phyloP scores from a whole-genome alignment of 2,888 invertebrate genomes.

The Agriopis leucophaearia region DNA sequence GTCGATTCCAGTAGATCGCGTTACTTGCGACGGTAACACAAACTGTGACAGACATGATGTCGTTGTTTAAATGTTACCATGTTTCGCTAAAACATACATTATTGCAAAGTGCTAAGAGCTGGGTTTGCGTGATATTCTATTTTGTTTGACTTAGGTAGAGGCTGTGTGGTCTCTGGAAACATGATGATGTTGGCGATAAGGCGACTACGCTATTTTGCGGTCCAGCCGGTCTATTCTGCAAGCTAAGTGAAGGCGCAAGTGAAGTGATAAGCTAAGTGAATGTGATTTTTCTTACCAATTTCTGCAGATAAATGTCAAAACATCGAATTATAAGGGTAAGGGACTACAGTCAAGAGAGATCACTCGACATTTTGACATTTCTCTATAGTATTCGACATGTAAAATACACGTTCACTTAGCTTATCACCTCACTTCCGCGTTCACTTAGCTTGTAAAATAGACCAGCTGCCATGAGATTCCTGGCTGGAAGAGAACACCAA shows the following conservation, averaged over 20 bases:
- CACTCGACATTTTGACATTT: too few species aligned
- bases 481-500: not conserved
- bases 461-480: slow-evolving; percentile 57
- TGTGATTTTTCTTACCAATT: too few species aligned
- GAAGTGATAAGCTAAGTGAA: too few species aligned
- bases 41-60: slow-evolving; percentile 51
- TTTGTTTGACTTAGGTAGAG: slow-evolving; percentile 50
- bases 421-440: too few species aligned
- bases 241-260: too few species aligned
- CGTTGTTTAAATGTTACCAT: slow-evolving; percentile 36
- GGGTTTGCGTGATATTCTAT: slow-evolving; percentile 49
- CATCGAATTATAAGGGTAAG: too few species aligned
- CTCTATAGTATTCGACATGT: too few species aligned
- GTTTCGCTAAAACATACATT: slow-evolving; percentile 44
- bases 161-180: slow-evolving; percentile 60
- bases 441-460: too few species aligned
- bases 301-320: too few species aligned
- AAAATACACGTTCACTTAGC: too few species aligned
- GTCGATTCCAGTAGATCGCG: slow-evolving; percentile 54
- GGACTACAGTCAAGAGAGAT: too few species aligned
- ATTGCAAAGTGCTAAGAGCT: slow-evolving; percentile 52
- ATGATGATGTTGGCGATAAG: slow-evolving; percentile 66
- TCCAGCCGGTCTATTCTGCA: too few species aligned
- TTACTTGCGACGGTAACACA: slow-evolving; percentile 60
- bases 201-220: slow-evolving; percentile 62